These are phyloP conservation scores for Pagrus major DNA, from an alignment of 2,113 vertebrate species.

Conservation along the genomic window DNA sequence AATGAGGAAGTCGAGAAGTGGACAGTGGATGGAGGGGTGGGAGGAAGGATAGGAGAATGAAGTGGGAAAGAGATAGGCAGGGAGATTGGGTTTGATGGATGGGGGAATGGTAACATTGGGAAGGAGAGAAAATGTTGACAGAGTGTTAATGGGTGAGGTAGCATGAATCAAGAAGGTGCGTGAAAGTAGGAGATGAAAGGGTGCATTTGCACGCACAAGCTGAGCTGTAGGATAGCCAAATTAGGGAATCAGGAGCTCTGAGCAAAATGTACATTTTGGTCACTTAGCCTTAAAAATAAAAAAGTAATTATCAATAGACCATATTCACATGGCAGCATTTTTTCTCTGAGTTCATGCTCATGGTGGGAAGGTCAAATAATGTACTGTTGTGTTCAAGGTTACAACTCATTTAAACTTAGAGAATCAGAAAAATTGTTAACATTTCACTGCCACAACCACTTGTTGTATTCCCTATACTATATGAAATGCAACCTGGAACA, in stretches of 20 bases:
- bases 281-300: not conserved
- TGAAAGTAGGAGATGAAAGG: slow-evolving; percentile 2
- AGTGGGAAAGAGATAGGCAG: not conserved
- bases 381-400: too few species aligned
- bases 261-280: not conserved
- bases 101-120: not conserved
- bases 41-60: not conserved
- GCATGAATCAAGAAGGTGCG: not conserved
- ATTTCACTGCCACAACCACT: too few species aligned
- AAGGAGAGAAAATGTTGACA: slow-evolving; percentile 19
- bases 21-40: not conserved
- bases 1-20: not conserved
- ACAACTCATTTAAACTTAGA: too few species aligned
- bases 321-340: too few species aligned
- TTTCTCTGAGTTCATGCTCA: too few species aligned
- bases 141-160: not conserved
- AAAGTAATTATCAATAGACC: too few species aligned
- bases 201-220: not conserved
- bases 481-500: too few species aligned
- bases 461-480: too few species aligned
- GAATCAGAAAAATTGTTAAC: too few species aligned
- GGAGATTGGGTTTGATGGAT: not conserved
- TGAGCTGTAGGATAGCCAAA: not conserved
- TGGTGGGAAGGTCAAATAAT: too few species aligned
- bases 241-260: not conserved